A percentile compares a stretch with the other conserved stretches of the same genome.
phyloP scores from a whole-genome alignment of 1,140 invertebrate species.

The Eriocheir sinensis region DNA sequence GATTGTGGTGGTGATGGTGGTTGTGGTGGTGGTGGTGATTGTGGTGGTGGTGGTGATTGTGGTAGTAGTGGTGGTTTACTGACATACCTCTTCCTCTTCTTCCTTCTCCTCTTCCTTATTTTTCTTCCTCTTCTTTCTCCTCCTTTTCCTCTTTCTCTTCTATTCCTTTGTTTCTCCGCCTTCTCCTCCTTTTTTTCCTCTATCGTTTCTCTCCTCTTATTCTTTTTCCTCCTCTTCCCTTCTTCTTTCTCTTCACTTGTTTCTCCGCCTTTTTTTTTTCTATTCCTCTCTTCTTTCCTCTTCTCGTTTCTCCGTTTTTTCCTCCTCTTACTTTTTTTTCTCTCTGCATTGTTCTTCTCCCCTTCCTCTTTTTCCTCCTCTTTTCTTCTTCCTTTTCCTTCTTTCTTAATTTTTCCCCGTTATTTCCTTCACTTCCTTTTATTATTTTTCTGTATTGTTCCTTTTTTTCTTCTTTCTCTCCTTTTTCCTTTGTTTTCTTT shows the following conservation, averaged over 20 bases:
- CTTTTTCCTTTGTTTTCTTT: not conserved
- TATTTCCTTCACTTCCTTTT: not conserved
- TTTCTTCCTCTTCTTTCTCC: not conserved
- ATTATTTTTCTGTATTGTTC: not conserved
- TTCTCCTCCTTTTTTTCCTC: not conserved
- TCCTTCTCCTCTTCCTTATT: not conserved
- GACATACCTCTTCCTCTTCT: not conserved
- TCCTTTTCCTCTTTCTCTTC: not conserved
- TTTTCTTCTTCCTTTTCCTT: not conserved
- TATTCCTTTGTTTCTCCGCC: not conserved
- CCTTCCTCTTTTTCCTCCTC: not conserved
- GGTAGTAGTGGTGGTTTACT: not conserved
- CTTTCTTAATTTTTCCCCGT: not conserved
- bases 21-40: not conserved
- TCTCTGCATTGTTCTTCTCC: no score
- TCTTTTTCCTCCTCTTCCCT: not conserved
- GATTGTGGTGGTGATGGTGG: not conserved
- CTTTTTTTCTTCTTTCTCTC: not conserved
- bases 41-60: constrained; percentile 37
- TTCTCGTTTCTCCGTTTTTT: not conserved
- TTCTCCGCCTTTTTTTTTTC: not conserved
- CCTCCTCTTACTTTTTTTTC: not conserved
- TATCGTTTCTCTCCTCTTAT: not conserved
- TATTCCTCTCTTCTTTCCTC: not conserved
- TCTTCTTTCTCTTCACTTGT: not conserved